phyloP scores from a whole-genome alignment of 30 jellyfish, hydroid and myxozoan genomes.

The Rhopilema esculentum region DNA sequence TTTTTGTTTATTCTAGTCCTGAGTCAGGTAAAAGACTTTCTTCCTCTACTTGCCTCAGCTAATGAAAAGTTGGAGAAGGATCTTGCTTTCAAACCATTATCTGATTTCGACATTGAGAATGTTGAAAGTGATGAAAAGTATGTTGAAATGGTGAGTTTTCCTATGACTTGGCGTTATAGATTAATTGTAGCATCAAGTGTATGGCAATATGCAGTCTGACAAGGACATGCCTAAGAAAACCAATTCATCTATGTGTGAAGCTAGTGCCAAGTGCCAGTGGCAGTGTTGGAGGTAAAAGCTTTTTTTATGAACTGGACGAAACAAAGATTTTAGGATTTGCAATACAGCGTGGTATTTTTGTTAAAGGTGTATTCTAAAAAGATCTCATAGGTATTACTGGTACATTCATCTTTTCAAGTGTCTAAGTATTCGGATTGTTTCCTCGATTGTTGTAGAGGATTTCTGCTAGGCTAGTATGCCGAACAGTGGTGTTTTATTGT shows the following conservation, averaged over 20 bases:
- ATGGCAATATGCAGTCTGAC: neutral
- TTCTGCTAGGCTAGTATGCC: too few species aligned
- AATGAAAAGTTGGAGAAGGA: slow-evolving; percentile 40
- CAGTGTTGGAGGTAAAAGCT: too few species aligned
- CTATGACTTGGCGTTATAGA: neutral
- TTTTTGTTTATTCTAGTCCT: slow-evolving; percentile 14
- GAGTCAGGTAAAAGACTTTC: slow-evolving; percentile 34
- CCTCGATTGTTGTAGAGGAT: too few species aligned
- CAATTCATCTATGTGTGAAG: neutral
- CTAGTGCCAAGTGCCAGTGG: neutral
- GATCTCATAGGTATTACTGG: too few species aligned
- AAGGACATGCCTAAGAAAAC: neutral
- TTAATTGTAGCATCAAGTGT: neutral
- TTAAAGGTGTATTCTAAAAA: too few species aligned
- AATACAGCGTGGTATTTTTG: too few species aligned
- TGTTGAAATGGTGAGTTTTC: slow-evolving; percentile 61
- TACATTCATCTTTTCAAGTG: too few species aligned
- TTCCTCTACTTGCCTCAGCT: slow-evolving; percentile 60
- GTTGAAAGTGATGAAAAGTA: slow-evolving; percentile 37
- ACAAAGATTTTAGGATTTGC: too few species aligned
- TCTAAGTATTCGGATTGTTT: too few species aligned
- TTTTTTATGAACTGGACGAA: too few species aligned
- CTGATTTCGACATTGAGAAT: slow-evolving; percentile 45
- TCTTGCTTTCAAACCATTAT: slow-evolving; percentile 9
- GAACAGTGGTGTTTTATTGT: too few species aligned